These are phyloP conservation scores for Wasmannia auropunctata DNA, from an alignment of 1,140 invertebrate genomes.

Conservation along the genomic window DNA sequence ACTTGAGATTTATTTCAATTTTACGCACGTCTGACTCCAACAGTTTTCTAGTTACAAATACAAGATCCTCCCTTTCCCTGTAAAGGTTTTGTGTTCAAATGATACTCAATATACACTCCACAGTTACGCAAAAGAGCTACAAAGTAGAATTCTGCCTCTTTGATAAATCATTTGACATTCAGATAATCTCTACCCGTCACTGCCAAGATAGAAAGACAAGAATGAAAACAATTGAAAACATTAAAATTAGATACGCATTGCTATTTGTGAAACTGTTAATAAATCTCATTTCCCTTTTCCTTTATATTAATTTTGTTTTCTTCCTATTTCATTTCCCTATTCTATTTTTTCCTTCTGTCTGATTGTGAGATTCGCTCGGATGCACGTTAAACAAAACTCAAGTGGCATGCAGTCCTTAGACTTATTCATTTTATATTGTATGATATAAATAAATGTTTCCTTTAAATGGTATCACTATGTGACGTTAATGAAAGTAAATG, in stretches of 20 bases:
- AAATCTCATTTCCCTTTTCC: not conserved
- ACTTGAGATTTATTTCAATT: not conserved
- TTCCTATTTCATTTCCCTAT: not conserved
- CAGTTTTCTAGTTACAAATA: not conserved
- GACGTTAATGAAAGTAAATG: not conserved
- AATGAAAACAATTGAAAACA: not conserved
- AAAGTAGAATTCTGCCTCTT: not conserved
- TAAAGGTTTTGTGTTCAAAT: not conserved
- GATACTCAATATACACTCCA: not conserved
- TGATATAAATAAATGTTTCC: not conserved
- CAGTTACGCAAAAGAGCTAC: not conserved
- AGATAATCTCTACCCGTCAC: not conserved
- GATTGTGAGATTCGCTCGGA: not conserved
- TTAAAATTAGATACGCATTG: not conserved
- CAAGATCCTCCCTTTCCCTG: not conserved
- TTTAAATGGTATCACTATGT: not conserved
- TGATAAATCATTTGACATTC: constrained; percentile 7
- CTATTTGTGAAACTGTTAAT: not conserved
- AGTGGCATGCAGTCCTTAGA: not conserved
- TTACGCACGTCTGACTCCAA: not conserved
- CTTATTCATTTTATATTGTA: not conserved
- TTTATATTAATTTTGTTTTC: not conserved
- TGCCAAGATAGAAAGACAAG: not conserved
- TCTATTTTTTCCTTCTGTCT: no score
- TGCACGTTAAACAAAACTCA: not conserved